phyloP scores from a whole-genome alignment of 2,113 vertebrate genomes.

The Gallinago undulata region DNA sequence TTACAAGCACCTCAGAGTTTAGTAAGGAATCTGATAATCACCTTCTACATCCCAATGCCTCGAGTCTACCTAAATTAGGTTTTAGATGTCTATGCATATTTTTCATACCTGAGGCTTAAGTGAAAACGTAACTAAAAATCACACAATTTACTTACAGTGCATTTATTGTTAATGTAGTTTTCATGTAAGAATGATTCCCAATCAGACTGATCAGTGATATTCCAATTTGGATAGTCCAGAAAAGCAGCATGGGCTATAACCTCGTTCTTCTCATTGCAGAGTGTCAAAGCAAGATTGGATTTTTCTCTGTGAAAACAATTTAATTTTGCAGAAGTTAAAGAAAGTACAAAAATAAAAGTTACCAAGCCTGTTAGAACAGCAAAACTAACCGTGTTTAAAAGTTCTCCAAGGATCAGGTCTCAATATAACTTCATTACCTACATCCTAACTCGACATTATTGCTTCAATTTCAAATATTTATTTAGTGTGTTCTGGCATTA shows the following conservation, averaged over 20 bases:
- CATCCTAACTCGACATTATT: neutral
- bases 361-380: neutral
- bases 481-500: neutral
- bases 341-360: neutral
- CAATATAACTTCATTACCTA: neutral
- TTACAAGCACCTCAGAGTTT: neutral
- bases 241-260: conserved; percentile 86
- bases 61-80: neutral
- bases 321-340: neutral
- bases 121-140: neutral
- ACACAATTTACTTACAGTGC: conserved; percentile 78
- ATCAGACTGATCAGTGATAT: conserved; percentile 73
- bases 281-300: conserved; percentile 87
- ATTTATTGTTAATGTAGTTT: conserved; percentile 66
- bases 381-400: neutral
- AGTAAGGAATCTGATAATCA: neutral
- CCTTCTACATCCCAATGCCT: neutral
- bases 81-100: fast-evolving
- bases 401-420: neutral
- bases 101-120: neutral
- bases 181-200: conserved; percentile 82
- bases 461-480: neutral
- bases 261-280: conserved; percentile 76
- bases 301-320: conserved; percentile 82
- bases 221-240: conserved; percentile 84